Evolutionary conservation across 2,888 invertebrate species (phyloP).

Genomic region (Agrochola circellaris): DNA sequence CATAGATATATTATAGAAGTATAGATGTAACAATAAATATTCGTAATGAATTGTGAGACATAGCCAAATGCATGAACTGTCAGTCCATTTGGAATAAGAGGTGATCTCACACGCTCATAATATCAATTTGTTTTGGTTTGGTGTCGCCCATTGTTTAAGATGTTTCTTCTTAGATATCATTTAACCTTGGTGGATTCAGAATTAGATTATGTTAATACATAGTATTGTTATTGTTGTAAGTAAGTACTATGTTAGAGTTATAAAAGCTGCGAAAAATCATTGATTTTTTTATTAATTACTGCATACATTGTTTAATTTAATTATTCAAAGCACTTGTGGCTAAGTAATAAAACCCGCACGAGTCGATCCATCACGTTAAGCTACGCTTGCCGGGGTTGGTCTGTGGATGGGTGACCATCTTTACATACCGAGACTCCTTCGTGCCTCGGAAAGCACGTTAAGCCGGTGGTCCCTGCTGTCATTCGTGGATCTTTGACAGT

Average conservation of each 20-base stretch:
- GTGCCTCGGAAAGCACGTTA: too few relatives aligned
- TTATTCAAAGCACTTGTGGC: too few relatives aligned
- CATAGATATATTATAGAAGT: too few relatives aligned
- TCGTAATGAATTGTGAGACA: slow-evolving; percentile 16
- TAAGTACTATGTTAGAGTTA: background rate
- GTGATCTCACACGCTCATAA: slow-evolving; percentile 53
- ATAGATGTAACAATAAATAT: background rate
- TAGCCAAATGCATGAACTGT: slow-evolving; percentile 14
- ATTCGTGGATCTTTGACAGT: too few relatives aligned
- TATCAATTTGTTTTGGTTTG: slow-evolving; percentile 51
- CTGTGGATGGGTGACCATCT: too few relatives aligned
- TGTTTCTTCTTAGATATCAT: slow-evolving; percentile 15
- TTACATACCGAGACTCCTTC: too few relatives aligned
- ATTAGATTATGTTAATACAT: slow-evolving; percentile 7
- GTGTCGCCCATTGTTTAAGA: slow-evolving; percentile 37
- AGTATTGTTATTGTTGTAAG: background rate
- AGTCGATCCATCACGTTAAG: too few relatives aligned
- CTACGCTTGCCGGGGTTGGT: too few relatives aligned
- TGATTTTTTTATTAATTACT: background rate
- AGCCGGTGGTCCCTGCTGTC: too few relatives aligned
- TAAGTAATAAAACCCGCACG: too few relatives aligned
- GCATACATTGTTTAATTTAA: background rate
- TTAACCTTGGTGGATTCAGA: slow-evolving; percentile 38
- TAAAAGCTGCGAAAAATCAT: background rate
- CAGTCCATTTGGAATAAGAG: slow-evolving; percentile 16